phyloP scores from a whole-genome alignment of 2,888 invertebrate genomes.

The Piscicola geometra region DNA sequence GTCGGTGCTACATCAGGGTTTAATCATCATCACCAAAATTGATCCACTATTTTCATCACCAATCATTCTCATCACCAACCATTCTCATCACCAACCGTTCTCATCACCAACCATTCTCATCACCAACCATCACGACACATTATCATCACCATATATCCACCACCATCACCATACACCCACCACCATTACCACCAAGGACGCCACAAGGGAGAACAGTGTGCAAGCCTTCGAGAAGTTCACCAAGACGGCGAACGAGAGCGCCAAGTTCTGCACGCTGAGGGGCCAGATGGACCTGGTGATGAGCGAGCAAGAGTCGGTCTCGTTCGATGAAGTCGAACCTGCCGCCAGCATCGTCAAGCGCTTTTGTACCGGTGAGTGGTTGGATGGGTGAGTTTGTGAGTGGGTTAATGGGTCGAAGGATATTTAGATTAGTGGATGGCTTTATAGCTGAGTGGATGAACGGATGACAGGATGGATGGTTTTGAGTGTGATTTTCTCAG shows the following conservation, averaged over 20 bases:
- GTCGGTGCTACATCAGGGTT: conserved; percentile 50
- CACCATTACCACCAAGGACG: conserved; percentile 66
- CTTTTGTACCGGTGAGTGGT: conserved; percentile 75
- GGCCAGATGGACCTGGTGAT: conserved; percentile 85
- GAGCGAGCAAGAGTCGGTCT: conserved; percentile 62
- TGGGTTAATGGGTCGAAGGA: too few species aligned
- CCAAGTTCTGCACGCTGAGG: conserved; percentile 78
- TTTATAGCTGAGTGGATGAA: too few species aligned
- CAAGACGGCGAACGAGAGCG: conserved; percentile 79
- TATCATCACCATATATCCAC: too few species aligned
- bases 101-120: too few species aligned
- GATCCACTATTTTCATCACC: neutral
- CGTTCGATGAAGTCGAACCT: conserved; percentile 85
- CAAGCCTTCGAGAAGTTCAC: conserved; percentile 78
- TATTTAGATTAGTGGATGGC: too few species aligned
- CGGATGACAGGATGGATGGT: too few species aligned
- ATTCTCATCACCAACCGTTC: too few species aligned
- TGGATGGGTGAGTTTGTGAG: too few species aligned
- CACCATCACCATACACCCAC: too few species aligned
- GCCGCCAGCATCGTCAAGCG: conserved; percentile 91
- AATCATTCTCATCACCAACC: too few species aligned
- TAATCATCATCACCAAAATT: too few species aligned
- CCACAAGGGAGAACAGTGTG: conserved; percentile 72
- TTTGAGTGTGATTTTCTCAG: neutral
- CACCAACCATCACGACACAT: too few species aligned